These are phyloP conservation scores for Agelaius phoeniceus DNA, from an alignment of 2,113 vertebrate genomes.

Conservation along the genomic window DNA sequence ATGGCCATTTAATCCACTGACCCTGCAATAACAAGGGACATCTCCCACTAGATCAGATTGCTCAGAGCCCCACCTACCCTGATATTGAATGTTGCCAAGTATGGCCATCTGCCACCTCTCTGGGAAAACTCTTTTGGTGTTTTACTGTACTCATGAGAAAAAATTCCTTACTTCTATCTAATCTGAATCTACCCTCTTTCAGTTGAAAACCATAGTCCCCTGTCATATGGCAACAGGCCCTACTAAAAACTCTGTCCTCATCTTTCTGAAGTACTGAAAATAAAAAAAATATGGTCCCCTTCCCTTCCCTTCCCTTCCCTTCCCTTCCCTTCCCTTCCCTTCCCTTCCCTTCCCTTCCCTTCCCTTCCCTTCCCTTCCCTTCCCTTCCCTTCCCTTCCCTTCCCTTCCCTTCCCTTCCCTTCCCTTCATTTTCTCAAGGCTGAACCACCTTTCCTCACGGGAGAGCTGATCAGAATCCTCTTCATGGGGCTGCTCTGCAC, in stretches of 20 bases:
- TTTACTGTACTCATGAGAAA: not conserved
- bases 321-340: not conserved
- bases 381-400: no score
- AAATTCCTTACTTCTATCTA: not conserved
- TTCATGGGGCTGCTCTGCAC: not conserved
- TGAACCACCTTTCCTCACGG: not conserved
- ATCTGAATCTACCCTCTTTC: not conserved
- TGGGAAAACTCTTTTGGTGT: not conserved
- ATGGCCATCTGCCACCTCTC: not conserved
- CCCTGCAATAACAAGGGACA: not conserved
- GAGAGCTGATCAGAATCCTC: not conserved
- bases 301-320: not conserved
- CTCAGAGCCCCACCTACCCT: not conserved
- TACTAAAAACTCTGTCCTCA: not conserved
- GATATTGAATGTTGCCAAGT: not conserved
- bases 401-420: no score
- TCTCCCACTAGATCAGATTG: not conserved
- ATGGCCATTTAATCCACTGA: not conserved
- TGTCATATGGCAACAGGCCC: not conserved
- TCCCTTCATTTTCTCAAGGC: not conserved
- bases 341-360: not conserved
- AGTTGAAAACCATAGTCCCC: not conserved
- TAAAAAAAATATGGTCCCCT: not conserved
- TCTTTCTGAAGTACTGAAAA: not conserved
- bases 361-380: no score